phyloP scores from a whole-genome alignment of 2,888 invertebrate species.

The Drosophila rellima region DNA sequence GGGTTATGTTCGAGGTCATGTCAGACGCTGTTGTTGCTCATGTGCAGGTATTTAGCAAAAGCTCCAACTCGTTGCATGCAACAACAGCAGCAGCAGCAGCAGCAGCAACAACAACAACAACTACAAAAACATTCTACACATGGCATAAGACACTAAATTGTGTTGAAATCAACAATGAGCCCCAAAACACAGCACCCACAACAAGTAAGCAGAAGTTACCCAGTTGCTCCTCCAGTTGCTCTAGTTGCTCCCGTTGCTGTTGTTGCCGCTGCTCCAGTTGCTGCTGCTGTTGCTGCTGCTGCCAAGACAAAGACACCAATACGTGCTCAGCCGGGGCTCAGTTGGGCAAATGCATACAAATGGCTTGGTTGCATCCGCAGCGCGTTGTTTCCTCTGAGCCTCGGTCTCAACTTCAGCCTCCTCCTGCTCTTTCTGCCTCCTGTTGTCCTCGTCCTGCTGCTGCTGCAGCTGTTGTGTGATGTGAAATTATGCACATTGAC shows the following conservation, averaged over 20 bases:
- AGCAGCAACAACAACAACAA: conserved; percentile 33
- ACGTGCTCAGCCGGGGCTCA: conserved; percentile 64
- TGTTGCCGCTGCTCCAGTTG: conserved; percentile 2
- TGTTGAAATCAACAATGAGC: conserved; percentile 83
- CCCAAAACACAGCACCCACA: conserved; percentile 62
- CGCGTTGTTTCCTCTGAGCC: conserved; percentile 22
- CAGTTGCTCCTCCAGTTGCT: not conserved
- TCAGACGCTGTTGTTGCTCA: conserved; percentile 38
- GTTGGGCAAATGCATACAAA: conserved; percentile 75
- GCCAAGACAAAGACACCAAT: conserved; percentile 50
- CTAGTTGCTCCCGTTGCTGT: not conserved
- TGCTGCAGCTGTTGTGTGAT: conserved; percentile 27
- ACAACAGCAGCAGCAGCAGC: conserved; percentile 34
- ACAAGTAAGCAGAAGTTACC: conserved; percentile 5
- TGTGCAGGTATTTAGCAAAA: conserved; percentile 72
- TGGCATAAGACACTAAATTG: conserved; percentile 80
- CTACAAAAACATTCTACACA: conserved; percentile 40
- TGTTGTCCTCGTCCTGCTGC: not conserved
- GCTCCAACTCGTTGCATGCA: conserved; percentile 57
- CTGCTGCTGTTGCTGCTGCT: conserved; percentile 12
- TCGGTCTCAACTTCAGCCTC: conserved; percentile 1
- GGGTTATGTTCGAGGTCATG: conserved; percentile 35
- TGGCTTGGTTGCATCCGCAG: conserved; percentile 49
- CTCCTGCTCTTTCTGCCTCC: not conserved
- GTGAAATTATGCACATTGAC: conserved; percentile 78